Base-by-base conservation (phyloP, 2,888 invertebrate species). In the Lasioglossum morio region DNA sequence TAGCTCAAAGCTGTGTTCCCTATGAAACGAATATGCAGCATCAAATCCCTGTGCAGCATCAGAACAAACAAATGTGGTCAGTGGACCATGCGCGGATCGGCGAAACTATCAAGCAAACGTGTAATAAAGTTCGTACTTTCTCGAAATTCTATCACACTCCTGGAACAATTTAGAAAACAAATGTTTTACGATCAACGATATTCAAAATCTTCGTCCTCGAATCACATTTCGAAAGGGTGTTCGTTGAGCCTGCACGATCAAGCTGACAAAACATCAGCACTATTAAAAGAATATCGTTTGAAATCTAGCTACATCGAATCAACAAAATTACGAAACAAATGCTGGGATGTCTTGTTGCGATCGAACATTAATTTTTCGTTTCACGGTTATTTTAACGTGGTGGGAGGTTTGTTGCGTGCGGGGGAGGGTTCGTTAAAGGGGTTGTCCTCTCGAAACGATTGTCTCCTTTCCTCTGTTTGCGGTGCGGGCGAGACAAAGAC, bases 1-100 rank as follows among this genome's bases (percentile, higher is more conserved):
- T 93, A 93, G 93, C 93, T 92, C 89, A 83, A 87, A 94, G 92
- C 92, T 93, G 92, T 92, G 90, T 90, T 91, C 87, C 91, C 90
- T 90, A 72, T 78, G 86, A 72, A 87, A 85, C 87, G 86, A 83
- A 63, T 63, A 63, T 79, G 83, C 72, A 87, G 72, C 87, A 78
- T 70, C 81, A 75, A 79, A 81, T 63, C 63, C 63, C 63, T 63
- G 19, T 79, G 83, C 74, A 87, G 76, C 87, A 77, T 73, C 81
- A 80, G 81, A 81, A 76, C 83, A 85, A 84, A 79, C 70, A 77
- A 82, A 88, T 79, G 73, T 74, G 66, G 34, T 70, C 60, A 40
- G 57, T n/a, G 66, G 40, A 70, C 75, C 69, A 43, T 69, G 48
- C 19, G 34, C 19, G 72, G 37, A 34, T 10, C 19, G 37, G 37